Base-by-base conservation (phyloP, 2,797 vertebrate species). In the Schizopygopsis malacanthus region DNA sequence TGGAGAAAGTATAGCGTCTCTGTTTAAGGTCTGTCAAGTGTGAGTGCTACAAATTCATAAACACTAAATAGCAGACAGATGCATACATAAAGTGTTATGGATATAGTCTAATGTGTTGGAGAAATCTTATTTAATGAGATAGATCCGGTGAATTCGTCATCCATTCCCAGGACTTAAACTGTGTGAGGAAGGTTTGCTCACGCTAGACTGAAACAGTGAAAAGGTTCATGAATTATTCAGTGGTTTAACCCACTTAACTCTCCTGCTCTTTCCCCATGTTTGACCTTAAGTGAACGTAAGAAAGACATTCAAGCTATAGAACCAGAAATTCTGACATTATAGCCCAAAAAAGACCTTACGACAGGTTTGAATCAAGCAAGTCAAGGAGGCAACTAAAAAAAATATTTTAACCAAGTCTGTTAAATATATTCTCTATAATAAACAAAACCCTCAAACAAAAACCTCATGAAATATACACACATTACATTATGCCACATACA, bases 201-300 rank as follows among this genome's bases (percentile, higher is more conserved):
- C 16, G 4, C 79, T 77, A 56, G 69, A 67, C 70, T 50, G 76
- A 78, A 65, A 80, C 45, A 6, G 12, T 72, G 67, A 69, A 78
- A 73, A 88, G 59, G n/a, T 59, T 61, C 45, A 85, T 85, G 56
- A 85, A 78, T 87, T 77, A 88, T 85, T 87, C 20, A 89, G 67
- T 59, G 22, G 41, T 81, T 88, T 82, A 86, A 85, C 79, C 69
- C 50, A 65, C 52, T 78, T 87, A 76, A 25, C 47, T 15, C 80
- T 76, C 56, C 83, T 82, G 85, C 37, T 65, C 69, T 83, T 86
- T 79, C 37, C 41, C 37, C 15, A 61, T 28, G 67, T 52, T 54
- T 81, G 71, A 86, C 43, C 77, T 37, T 79, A 45, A 61, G 11
- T 47, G 41, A 16, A 59, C 11, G 6, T 10, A 41, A 50, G 7